Base-by-base conservation (phyloP, 1,140 invertebrate genomes). In the Delia radicum region DNA sequence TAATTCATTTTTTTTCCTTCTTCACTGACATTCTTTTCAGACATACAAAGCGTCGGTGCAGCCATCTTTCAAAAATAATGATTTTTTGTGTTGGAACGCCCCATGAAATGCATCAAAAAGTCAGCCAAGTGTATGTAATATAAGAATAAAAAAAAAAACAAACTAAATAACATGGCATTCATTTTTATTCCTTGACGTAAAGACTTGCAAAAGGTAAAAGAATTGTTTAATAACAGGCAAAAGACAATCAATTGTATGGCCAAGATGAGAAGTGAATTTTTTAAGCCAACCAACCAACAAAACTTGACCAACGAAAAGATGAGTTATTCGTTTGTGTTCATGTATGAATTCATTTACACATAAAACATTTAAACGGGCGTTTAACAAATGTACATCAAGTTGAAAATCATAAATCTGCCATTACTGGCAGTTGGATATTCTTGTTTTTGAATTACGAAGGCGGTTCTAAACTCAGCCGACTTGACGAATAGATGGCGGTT, bases 321-420 rank as follows among this genome's bases (percentile, higher is more conserved):
- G 46, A 55, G n/a, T 55, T 55, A 55, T 21, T 55, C 8, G 5
- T 42, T 21, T 18, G 46, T 21, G 5, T 13, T 46, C 13, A 15
- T 55, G 3, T 18, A 55, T n/a, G 3, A 24, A 6, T 55, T 1
- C 5, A 55, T 55, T 55, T 21, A 55, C 24, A 13, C 13, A 37
- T 7, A 37, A 13, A 37, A 37, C 13, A 13, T 37, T 37, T 37
- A 37, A 37, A 7, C 13, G 33, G 48, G 24, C 48, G 6, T 55
- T 21, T 55, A 55, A 55, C 1, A 55, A 3, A 42, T 13, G 48
- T 55, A 55, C 48, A 55, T 55, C 48, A 55, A 55, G 48, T 55
- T 55, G 48, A n/a, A 55, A 55, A 55, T 55, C 48, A 55, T 55
- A 55, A 55, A 55, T 55, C 48, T 55, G 48, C 48, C 48, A 55